Evolutionary conservation across 2,888 invertebrate genomes (phyloP), one percentile per base, ranked within the genome.

Genomic region (Crioceris asparagi): DNA sequence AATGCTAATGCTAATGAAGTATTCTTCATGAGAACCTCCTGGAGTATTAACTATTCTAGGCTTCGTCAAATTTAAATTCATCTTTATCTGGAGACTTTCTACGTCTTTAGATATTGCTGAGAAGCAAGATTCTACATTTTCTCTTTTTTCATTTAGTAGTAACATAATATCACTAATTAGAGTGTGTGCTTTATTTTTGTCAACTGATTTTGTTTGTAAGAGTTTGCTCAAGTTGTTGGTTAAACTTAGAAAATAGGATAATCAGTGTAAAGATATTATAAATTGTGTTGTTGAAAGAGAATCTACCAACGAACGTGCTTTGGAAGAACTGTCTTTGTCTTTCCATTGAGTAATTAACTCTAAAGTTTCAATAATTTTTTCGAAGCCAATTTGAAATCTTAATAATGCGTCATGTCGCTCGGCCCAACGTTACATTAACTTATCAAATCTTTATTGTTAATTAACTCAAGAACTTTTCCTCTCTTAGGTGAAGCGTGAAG

Each of bases 361-460:
- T 29, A 40, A 40, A 19, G 32, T 17, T 16, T 39, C 12, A 14
- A 32, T 27, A 26, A 36, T 39, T 21, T 35, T 35, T 4, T 25
- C 10, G 10, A 36, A 29, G 8, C 14, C 12, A 16, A 31, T 10
- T 18, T 29, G 30, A 11, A 36, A 40, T 32, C 17, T 26, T 32
- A 36, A 31, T 17, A 40, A 21, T 8, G 36, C 16, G n/a, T 32
- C 36, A 17, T 40, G 33, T 15, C 40, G 4, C 21, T 36, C 40
- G 15, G 29, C 11, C 36, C 40, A 40, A 32, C 40, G 30, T 6
- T 32, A 36, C 27, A 36, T 31, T n/a, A n/a, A n/a, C n/a, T n/a
- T n/a, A n/a, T n/a, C n/a, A n/a, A n/a, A n/a, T n/a, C n/a, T n/a
- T 18, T 36, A 35, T 17, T 31, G 23, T 10, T n/a, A n/a, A n/a